Percentiles rank a stretch among this genome's conserved stretches.
Evolutionary conservation across 2,888 invertebrate species (phyloP).

Genomic region (Polyommatus icarus): DNA sequence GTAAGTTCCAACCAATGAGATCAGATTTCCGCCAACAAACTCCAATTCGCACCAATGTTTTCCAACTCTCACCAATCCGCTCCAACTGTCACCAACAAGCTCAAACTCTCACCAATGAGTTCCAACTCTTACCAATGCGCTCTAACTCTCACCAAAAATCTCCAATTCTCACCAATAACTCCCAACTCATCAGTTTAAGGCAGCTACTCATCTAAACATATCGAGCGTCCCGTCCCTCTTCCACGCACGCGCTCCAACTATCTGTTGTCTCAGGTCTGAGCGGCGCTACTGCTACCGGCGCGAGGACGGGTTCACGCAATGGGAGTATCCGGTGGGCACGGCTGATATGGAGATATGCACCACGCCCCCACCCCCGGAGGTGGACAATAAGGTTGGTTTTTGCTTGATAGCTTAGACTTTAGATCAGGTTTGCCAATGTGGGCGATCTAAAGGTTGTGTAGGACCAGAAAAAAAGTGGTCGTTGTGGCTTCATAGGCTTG

Average conservation of each 20-base stretch:
- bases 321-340: slow-evolving; percentile 79
- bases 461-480: too few species aligned
- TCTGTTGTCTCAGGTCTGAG: slow-evolving; percentile 73
- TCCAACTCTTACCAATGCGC: not conserved
- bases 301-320: slow-evolving; percentile 80
- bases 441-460: too few species aligned
- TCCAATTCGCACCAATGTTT: too few species aligned
- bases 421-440: too few species aligned
- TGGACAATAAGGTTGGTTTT: slow-evolving; percentile 49
- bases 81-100: too few species aligned
- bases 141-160: not conserved
- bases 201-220: slow-evolving; percentile 6
- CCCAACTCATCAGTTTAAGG: not conserved
- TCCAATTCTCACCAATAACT: not conserved
- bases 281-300: slow-evolving; percentile 83
- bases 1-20: too few species aligned
- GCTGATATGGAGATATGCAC: slow-evolving; percentile 79
- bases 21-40: too few species aligned
- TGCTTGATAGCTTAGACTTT: not conserved
- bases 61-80: not conserved
- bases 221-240: not conserved
- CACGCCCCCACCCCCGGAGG: slow-evolving; percentile 71
- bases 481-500: too few species aligned
- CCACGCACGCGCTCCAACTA: not conserved
- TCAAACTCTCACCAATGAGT: too few species aligned